phyloP scores from a whole-genome alignment of 2,797 vertebrate genomes.

The Myoxocephalus aenaeus region DNA sequence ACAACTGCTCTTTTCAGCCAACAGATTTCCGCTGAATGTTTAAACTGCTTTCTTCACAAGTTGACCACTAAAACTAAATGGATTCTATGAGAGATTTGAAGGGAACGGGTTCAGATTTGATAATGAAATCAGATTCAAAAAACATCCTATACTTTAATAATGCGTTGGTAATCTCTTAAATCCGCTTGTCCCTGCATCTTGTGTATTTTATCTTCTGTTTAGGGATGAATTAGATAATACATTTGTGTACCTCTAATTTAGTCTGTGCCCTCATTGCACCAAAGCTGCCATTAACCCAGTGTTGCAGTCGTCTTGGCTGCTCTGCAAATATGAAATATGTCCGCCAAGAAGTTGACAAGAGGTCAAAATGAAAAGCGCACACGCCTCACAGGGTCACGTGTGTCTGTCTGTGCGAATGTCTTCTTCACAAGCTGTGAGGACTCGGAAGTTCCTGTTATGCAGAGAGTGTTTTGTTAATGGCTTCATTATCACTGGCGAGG shows the following conservation, averaged over 20 bases:
- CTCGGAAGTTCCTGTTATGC: slow-evolving; percentile 31
- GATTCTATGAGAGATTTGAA: no score
- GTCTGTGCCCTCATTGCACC: not conserved
- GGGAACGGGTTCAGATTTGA: not conserved
- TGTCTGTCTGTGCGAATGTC: slow-evolving; percentile 26
- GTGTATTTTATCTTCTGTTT: not conserved
- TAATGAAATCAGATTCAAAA: not conserved
- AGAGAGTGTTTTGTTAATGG: slow-evolving; percentile 28
- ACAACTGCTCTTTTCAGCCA: no score
- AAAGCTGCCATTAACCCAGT: slow-evolving; percentile 2
- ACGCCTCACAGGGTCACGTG: no score
- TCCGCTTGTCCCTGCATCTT: no score
- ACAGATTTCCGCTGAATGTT: no score
- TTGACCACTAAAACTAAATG: no score
- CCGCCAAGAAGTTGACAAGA: slow-evolving; percentile 19
- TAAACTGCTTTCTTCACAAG: no score
- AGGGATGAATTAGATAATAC: not conserved
- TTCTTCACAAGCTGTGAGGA: slow-evolving; percentile 31
- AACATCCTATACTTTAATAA: not conserved
- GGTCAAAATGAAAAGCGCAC: no score
- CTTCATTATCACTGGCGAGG: slow-evolving; percentile 25
- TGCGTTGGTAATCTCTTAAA: no score
- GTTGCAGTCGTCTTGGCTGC: not conserved
- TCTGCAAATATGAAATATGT: not conserved
- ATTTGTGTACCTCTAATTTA: not conserved